Evolutionary conservation across 2,113 vertebrate species (phyloP), one percentile per base, ranked within the genome.

Genomic region (Mormyrus iriodes): DNA sequence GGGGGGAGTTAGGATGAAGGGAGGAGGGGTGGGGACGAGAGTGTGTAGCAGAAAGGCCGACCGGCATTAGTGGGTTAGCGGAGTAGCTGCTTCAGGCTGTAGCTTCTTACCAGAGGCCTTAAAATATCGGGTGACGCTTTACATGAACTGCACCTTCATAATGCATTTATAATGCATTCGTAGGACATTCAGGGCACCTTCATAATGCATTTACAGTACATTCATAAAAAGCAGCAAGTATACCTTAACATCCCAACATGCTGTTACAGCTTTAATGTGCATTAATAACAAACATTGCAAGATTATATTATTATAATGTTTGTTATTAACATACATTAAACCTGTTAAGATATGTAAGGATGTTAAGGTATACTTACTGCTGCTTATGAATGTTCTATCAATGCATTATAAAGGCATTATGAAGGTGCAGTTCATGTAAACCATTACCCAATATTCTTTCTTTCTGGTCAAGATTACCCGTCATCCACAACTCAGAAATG

Each of bases 11-110:
- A 19, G 44, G 82, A 82, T 24, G 21, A 82, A 82, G 39, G 79
- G 93, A 91, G 91, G 92, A 92, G 93, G 92, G 91, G 92, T 92
- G 93, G 92, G 91, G 92, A 93, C 92, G 93, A 93, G 93, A 93
- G 94, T 93, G 94, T 93, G 94, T 94, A 94, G 94, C 94, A 95
- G 93, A 94, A 94, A 94, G 93, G n/a, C 55, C 9, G 95, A 95
- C 95, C 95, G 95, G 95, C 95, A 95, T 95, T 95, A 94, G 92
- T 15, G 44, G 65, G 93, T 7, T 24, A 53, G 91, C 86, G 89
- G 91, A 93, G 93, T 91, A 89, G 90, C 92, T 92, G 92, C 94
- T 93, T 93, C 93, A 91, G 92, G 91, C 69, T 88, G 89, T 58
- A 91, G 91, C 83, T 86, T 93, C 93, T 13, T 82, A 19, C 44